Evolutionary conservation across 2,888 invertebrate genomes (phyloP).

Genomic region (Piscicola geometra): DNA sequence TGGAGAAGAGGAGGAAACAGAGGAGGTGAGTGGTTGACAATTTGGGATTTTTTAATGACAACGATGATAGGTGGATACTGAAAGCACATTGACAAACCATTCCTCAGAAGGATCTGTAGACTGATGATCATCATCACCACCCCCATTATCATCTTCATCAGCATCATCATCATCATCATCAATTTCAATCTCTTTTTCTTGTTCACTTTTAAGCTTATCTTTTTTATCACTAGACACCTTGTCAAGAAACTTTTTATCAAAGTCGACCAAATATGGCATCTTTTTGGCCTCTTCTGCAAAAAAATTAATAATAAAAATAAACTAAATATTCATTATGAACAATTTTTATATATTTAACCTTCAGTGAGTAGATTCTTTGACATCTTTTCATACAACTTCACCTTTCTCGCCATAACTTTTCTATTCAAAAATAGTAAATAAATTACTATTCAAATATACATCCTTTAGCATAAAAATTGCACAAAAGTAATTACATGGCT

Average conservation of each 20-base stretch:
- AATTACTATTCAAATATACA: neutral
- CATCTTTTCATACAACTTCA: conserved; percentile 9
- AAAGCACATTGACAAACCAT: neutral
- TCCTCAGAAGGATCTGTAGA: neutral
- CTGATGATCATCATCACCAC: neutral
- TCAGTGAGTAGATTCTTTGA: neutral
- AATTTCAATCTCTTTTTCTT: neutral
- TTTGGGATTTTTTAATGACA: too few relatives aligned
- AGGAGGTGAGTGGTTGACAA: too few relatives aligned
- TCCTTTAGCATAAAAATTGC: neutral
- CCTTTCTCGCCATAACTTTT: neutral
- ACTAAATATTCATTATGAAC: too few relatives aligned
- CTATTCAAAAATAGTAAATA: neutral
- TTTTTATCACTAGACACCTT: neutral
- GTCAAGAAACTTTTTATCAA: neutral
- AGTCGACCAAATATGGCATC: conserved; percentile 1
- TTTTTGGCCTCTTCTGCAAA: conserved; percentile 5
- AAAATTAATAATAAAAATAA: neutral
- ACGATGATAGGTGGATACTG: too few relatives aligned
- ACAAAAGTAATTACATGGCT: too few relatives aligned
- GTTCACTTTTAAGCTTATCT: neutral
- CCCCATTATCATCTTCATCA: neutral
- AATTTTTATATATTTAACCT: neutral
- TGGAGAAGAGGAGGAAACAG: too few relatives aligned
- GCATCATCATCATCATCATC: neutral